These are phyloP conservation scores for Zaprionus inermis DNA, from an alignment of 1,140 invertebrate genomes.

Conservation along the genomic window DNA sequence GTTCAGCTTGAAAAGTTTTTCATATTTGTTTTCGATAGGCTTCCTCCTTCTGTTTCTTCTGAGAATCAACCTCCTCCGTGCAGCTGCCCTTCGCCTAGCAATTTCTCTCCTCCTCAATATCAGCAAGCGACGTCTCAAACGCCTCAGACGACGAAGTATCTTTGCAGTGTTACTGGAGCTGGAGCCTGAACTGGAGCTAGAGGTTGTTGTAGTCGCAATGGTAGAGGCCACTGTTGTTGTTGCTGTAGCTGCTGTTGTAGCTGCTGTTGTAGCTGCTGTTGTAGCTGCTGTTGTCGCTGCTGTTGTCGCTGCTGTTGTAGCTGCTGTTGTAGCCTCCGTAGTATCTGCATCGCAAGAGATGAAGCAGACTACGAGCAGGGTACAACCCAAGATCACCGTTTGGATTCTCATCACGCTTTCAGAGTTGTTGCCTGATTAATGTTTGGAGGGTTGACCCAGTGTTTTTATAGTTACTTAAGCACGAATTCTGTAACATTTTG, in stretches of 20 bases:
- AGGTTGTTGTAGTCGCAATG: not conserved
- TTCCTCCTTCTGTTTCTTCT: conserved; percentile 1
- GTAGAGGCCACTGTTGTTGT: not conserved
- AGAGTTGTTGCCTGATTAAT: not conserved
- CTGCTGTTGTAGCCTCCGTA: not conserved
- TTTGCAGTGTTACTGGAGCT: not conserved
- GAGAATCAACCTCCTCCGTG: not conserved
- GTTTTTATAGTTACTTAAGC: not conserved
- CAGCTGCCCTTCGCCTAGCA: not conserved
- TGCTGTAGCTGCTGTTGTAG: not conserved
- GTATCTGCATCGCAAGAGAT: not conserved
- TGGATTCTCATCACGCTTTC: not conserved
- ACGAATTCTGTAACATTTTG: not conserved
- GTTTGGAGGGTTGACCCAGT: not conserved
- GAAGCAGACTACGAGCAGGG: not conserved
- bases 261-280: not conserved
- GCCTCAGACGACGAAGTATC: not conserved
- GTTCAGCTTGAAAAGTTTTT: not conserved
- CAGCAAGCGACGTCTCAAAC: not conserved
- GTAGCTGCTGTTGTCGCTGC: not conserved
- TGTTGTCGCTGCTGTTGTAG: not conserved
- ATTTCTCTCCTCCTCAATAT: conserved; percentile 1
- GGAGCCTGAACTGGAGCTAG: not conserved
- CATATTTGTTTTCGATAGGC: too few relatives aligned
- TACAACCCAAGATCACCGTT: conserved; percentile 2